phyloP scores from a whole-genome alignment of 2,888 invertebrate genomes.

The Quadroppia sp. region DNA sequence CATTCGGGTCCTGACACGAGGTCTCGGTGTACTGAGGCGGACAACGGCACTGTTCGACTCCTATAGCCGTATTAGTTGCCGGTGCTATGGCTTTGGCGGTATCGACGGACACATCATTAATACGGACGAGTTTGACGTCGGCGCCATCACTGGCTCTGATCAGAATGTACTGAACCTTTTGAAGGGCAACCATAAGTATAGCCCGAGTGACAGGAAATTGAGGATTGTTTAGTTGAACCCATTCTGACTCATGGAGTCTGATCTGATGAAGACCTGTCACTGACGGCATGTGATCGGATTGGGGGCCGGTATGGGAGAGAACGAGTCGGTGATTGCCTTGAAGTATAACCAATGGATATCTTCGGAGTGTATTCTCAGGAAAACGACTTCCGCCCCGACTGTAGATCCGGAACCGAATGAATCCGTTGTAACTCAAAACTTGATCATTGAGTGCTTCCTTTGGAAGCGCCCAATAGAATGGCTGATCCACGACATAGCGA shows the following conservation, averaged over 20 bases:
- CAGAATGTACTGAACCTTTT: constrained; percentile 74
- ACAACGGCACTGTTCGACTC: constrained; percentile 82
- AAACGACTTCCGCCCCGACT: constrained; percentile 61
- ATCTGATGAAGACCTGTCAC: constrained; percentile 56
- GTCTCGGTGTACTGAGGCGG: constrained; percentile 72
- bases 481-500: constrained; percentile 60
- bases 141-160: constrained; percentile 67
- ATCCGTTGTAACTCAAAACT: constrained; percentile 82
- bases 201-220: constrained; percentile 63
- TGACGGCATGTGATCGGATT: constrained; percentile 49
- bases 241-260: constrained; percentile 57
- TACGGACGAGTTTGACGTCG: constrained; percentile 56
- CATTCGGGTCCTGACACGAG: constrained; percentile 71
- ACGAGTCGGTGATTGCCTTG: constrained; percentile 70
- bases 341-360: constrained; percentile 75
- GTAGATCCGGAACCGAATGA: constrained; percentile 68
- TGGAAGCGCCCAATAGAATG: constrained; percentile 78
- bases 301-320: constrained; percentile 64
- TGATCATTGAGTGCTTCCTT: constrained; percentile 76
- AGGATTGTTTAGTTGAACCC: constrained; percentile 64
- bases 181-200: constrained; percentile 85
- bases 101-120: constrained; percentile 75
- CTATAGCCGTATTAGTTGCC: constrained; percentile 65
- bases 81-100: constrained; percentile 61
- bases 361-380: constrained; percentile 58